Conservation (phyloP, 2,888 invertebrate genomes). For the Acronicta psi region DNA sequence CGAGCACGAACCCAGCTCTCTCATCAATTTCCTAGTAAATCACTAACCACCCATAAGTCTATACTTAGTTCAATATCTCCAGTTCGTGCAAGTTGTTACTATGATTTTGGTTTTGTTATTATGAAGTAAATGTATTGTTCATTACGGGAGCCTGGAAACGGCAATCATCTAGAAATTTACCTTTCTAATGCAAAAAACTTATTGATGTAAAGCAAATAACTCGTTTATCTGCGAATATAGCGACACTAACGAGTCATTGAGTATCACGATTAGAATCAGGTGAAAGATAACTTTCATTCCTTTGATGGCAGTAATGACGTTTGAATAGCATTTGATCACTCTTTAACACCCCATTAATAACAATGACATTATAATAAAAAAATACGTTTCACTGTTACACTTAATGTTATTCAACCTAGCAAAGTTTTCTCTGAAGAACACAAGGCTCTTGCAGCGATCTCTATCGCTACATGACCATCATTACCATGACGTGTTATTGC, state of each 20-base stretch:
- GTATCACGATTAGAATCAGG: conserved; percentile 59
- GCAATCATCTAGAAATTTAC: conserved; percentile 46
- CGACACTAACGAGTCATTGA: conserved; percentile 50
- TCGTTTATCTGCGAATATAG: conserved; percentile 50
- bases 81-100: conserved; percentile 66
- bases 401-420: conserved; percentile 28
- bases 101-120: conserved; percentile 56
- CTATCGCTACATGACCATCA: conserved; percentile 60
- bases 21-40: conserved; percentile 68
- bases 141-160: conserved; percentile 41
- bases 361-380: conserved; percentile 55
- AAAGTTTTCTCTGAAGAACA: conserved; percentile 47
- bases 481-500: conserved; percentile 67
- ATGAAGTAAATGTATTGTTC: conserved; percentile 34
- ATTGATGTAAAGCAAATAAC: conserved; percentile 47
- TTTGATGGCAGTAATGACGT: conserved; percentile 62
- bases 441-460: conserved; percentile 38
- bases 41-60: conserved; percentile 57
- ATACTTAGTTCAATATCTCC: conserved; percentile 55
- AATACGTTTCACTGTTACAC: conserved; percentile 38
- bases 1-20: conserved; percentile 59
- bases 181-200: conserved; percentile 55
- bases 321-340: conserved; percentile 56
- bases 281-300: conserved; percentile 66
- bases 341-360: conserved; percentile 50